Base-by-base conservation (phyloP, 2,888 invertebrate species). In the Pollenia amentaria region DNA sequence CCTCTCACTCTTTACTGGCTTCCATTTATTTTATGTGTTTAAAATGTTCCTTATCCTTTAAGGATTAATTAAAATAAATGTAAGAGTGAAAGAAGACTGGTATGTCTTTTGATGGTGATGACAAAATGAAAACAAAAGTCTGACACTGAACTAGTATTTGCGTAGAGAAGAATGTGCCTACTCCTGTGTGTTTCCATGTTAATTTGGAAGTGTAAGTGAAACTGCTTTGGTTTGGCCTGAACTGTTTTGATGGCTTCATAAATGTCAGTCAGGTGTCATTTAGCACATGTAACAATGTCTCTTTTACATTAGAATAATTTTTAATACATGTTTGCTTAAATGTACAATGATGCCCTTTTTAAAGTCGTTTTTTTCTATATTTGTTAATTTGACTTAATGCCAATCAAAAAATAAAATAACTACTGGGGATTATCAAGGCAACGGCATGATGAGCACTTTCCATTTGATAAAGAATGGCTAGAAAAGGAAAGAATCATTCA, bases 211-310 rank as follows among this genome's bases (percentile, higher is more conserved):
- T 76, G 46, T 53, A 82, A 82, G 82, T 82, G 76, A 69, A 75
- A 73, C 46, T 42, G 14, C 12, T 29, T 42, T 53, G 55, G 51
- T 11, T 1, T n/a, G 29, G 62, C 1, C 16, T 60, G 48, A 18
- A 21, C 9, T 64, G 83, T 42, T 65, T 67, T 73, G 53, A 3
- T 60, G 82, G 51, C 69, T 86, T 77, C 88, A 89, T 88, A 88
- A 88, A 85, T 89, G 89, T 88, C 89, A 88, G 87, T 87, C 88
- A 86, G 72, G 78, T 88, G 88, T 86, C 88, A 88, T 85, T 53
- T 21, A 83, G 21, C 85, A 88, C 48, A 78, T 83, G 87, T 88
- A 83, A 78, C 82, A 84, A 21, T 79, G 84, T 79, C 78, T 67
- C 82, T 67, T 60, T 65, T 60, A 79, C 78, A 67, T 73, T 84